Conservation (phyloP, 2,888 invertebrate species). For the Pyrocoelia pectoralis region DNA sequence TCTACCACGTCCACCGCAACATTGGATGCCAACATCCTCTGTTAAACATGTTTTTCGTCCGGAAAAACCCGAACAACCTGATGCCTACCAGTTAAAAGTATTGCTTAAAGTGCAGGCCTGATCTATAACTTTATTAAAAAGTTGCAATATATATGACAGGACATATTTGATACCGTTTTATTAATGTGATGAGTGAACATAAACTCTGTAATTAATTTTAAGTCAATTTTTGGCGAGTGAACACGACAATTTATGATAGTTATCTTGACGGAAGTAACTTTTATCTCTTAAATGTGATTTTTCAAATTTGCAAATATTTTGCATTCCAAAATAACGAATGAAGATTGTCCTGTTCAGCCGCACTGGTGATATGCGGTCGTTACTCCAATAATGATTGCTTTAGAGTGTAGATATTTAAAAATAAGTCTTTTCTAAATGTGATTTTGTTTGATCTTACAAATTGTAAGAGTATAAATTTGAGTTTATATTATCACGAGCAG, state of each 20-base stretch:
- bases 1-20: constrained; percentile 74
- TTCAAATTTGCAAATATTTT: neutral
- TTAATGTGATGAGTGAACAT: constrained; percentile 53
- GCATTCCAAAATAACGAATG: constrained; percentile 11
- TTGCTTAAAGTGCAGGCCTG: constrained; percentile 60
- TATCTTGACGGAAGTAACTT: constrained; percentile 16
- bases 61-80: constrained; percentile 50
- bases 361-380: constrained; percentile 54
- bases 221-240: constrained; percentile 58
- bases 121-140: constrained; percentile 46
- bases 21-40: constrained; percentile 74
- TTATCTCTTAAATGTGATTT: neutral
- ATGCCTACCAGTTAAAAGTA: constrained; percentile 57
- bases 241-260: constrained; percentile 56
- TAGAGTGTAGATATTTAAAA: constrained; percentile 50
- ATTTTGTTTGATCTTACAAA: constrained; percentile 56
- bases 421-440: constrained; percentile 56
- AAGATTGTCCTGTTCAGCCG: constrained; percentile 61
- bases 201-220: constrained; percentile 44
- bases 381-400: constrained; percentile 43
- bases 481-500: constrained; percentile 51
- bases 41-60: constrained; percentile 58
- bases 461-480: constrained; percentile 57
- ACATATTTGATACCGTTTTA: constrained; percentile 53
- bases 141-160: constrained; percentile 45